Percentiles rank a stretch among this genome's conserved stretches.
Conservation (phyloP, 2,113 vertebrate species). For the Gobiocypris rarus region DNA sequence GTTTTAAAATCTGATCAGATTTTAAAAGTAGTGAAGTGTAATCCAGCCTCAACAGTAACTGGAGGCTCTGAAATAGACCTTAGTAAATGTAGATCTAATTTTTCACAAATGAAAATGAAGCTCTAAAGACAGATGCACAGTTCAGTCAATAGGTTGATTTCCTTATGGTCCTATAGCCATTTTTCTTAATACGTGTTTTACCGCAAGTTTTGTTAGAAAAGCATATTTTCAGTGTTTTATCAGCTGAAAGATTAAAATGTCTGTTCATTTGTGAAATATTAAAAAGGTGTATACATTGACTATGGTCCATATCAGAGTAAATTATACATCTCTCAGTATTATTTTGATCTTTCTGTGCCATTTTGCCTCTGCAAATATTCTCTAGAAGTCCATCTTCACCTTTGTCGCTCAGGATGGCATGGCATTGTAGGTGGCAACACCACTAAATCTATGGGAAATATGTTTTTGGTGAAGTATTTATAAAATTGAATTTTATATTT, state of each 20-base stretch:
- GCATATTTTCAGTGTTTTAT: not conserved
- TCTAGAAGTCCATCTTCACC: not conserved
- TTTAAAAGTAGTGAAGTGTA: not conserved
- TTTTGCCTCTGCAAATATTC: not conserved
- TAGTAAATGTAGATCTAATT: slow-evolving; percentile 14
- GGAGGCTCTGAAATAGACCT: not conserved
- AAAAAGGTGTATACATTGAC: not conserved
- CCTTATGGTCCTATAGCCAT: not conserved
- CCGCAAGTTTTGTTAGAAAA: not conserved
- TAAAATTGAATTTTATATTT: slow-evolving; percentile 53
- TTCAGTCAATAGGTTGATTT: not conserved
- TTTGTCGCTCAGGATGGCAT: slow-evolving; percentile 47
- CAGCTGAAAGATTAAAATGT: not conserved
- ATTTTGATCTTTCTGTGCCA: slow-evolving; percentile 2
- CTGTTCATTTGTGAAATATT: not conserved
- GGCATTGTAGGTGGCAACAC: slow-evolving; percentile 50
- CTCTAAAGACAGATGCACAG: not conserved
- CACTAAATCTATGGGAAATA: slow-evolving; percentile 42
- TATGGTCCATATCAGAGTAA: not conserved
- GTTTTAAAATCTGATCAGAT: slow-evolving; percentile 12
- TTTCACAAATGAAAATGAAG: not conserved
- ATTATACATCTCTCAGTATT: not conserved
- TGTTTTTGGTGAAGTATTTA: slow-evolving; percentile 41
- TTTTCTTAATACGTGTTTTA: not conserved
- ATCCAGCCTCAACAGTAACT: not conserved